Base-by-base conservation (phyloP, 37 sponge, comb jelly and placozoan genomes). In the Aplysina aerophoba region DNA sequence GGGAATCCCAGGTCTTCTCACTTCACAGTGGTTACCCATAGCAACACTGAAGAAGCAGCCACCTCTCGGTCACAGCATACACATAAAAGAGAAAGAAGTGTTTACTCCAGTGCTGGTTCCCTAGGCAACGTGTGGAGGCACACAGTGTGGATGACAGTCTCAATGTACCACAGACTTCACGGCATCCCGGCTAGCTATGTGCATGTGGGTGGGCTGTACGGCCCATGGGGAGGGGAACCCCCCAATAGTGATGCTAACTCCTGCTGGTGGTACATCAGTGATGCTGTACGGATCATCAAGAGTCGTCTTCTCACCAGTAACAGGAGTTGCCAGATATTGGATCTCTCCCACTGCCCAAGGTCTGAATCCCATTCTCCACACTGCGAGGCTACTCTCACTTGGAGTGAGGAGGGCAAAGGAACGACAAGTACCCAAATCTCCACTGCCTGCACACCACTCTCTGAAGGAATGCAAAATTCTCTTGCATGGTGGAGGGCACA, bases 211-310 rank as follows among this genome's bases (percentile, higher is more conserved):
- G 79, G 60, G 0, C 54, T 87, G 62, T 84, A 87, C 68, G 91
- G 91, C 1, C 91, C 91, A 40, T 86, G 91, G 91, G 44, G 68
- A 30, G n/a, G 17, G 14, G 17, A 22, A 5, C 60, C 85, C n/a
- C 41, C 84, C 15, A 22, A 30, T 31, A 17, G 53, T 22, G 79
- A 44, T 14, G 24, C 44, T 22, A 36, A 25, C 39, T n/a, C 20
- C 8, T 61, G 59, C 5, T 72, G 73, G 74, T 89, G 90, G 86
- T 89, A 89, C 53, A 73, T 89, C 27, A 55, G 39, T 20, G 73
- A 85, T 33, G 81, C 80, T 0, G 53, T 40, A 5, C 17, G 54
- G 6, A 34, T 66, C 8, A 36, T 89, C 4, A 0, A 39, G 1
- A 22, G 28, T 5, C 57, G 30, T 1, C 30, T 89, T 64, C 1